A percentile compares a stretch with the other conserved stretches of the same genome.
phyloP scores from a whole-genome alignment of 2,888 invertebrate species.

The Dorcus hopei region DNA sequence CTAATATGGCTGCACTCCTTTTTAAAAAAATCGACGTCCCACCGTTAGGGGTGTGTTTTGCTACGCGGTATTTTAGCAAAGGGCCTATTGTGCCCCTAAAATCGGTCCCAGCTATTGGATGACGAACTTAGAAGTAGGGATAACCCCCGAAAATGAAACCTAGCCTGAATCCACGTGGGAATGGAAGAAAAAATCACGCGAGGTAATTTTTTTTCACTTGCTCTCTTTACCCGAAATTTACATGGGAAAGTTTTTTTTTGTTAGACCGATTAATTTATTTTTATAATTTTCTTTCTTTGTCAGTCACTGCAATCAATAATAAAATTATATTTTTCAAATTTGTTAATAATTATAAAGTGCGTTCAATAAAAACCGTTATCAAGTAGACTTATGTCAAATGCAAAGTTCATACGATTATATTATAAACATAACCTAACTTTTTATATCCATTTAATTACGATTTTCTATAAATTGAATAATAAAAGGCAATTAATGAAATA shows the following conservation, averaged over 20 bases:
- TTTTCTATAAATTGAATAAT: too few relatives aligned
- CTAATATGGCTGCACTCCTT: slow-evolving; percentile 4
- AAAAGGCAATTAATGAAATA: too few relatives aligned
- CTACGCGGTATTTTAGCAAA: slow-evolving; percentile 14
- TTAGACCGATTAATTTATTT: background rate
- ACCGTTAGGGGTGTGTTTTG: slow-evolving; percentile 15
- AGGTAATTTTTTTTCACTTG: slow-evolving; percentile 1
- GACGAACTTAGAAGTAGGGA: slow-evolving; percentile 7
- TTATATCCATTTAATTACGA: too few relatives aligned
- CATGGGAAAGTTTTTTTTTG: background rate
- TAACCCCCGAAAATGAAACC: slow-evolving; percentile 4
- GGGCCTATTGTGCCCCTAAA: slow-evolving; percentile 11
- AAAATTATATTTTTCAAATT: too few relatives aligned
- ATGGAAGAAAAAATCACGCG: slow-evolving; percentile 11
- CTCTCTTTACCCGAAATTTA: background rate
- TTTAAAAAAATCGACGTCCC: background rate
- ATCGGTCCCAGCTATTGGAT: slow-evolving; percentile 10
- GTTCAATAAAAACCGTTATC: too few relatives aligned
- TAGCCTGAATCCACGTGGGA: slow-evolving; percentile 5
- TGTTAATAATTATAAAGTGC: too few relatives aligned
- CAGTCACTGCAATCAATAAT: too few relatives aligned
- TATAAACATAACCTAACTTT: too few relatives aligned
- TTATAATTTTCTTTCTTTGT: background rate
- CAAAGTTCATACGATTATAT: too few relatives aligned
- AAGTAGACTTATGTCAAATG: too few relatives aligned